Percentiles rank a stretch among this genome's conserved stretches.
Evolutionary conservation across 2,888 invertebrate species (phyloP).

Genomic region (Zaprionus bogoriensis): DNA sequence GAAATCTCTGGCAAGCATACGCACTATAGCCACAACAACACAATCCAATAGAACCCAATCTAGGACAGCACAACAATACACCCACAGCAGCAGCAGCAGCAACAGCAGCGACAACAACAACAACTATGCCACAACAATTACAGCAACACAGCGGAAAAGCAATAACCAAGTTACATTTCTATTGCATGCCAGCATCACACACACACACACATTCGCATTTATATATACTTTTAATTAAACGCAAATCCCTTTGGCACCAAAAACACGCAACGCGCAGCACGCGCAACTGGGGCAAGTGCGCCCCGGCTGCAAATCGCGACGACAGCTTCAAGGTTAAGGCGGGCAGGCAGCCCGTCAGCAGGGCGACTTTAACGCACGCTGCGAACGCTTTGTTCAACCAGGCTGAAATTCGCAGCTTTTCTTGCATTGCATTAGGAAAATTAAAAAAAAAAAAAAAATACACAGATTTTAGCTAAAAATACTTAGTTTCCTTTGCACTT

Average conservation of each 20-base stretch:
- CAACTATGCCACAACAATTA: constrained; percentile 38
- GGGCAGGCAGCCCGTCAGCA: too few relatives aligned
- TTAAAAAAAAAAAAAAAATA: neutral
- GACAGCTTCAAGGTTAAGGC: constrained; percentile 65
- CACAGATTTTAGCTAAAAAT: too few relatives aligned
- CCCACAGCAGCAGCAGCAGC: constrained; percentile 16
- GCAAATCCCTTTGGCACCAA: constrained; percentile 70
- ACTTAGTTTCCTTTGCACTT: too few relatives aligned
- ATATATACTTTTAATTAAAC: constrained; percentile 75
- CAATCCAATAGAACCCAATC: constrained; percentile 27
- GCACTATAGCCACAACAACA: constrained; percentile 40
- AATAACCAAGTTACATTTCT: constrained; percentile 69
- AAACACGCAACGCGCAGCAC: constrained; percentile 57
- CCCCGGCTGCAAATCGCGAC: constrained; percentile 26
- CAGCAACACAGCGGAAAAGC: constrained; percentile 50
- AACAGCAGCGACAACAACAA: constrained; percentile 19
- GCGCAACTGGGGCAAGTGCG: constrained; percentile 23
- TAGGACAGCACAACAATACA: constrained; percentile 15
- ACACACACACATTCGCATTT: constrained; percentile 34
- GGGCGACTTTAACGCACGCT: constrained; percentile 25
- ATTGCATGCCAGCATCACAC: constrained; percentile 63
- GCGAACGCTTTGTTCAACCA: neutral
- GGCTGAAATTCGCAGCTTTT: neutral
- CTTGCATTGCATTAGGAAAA: neutral
- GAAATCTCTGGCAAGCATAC: constrained; percentile 50